These are phyloP conservation scores for Phymatocera aterrima DNA, from an alignment of 2,888 invertebrate genomes.

Conservation along the genomic window DNA sequence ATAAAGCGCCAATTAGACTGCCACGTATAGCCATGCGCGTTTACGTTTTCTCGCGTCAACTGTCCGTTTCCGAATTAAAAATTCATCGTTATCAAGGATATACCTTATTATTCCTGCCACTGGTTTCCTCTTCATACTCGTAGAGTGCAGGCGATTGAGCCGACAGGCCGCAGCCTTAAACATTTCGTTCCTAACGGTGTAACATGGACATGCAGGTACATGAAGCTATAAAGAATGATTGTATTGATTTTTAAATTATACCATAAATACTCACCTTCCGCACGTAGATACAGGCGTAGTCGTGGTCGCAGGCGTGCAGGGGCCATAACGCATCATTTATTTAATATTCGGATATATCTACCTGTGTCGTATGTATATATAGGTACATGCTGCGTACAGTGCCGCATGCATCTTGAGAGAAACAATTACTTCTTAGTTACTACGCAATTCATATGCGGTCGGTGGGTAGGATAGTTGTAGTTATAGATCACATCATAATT, in stretches of 20 bases:
- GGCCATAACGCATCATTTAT: too few species aligned
- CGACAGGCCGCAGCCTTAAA: background rate
- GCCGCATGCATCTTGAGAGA: too few species aligned
- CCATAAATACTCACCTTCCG: background rate
- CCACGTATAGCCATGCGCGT: background rate
- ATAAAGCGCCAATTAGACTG: background rate
- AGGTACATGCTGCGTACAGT: too few species aligned
- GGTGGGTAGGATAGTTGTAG: too few species aligned
- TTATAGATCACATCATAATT: too few species aligned
- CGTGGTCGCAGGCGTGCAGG: too few species aligned
- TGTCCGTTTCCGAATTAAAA: constrained; percentile 1
- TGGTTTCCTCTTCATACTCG: too few species aligned
- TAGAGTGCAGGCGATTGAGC: background rate
- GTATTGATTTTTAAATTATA: constrained; percentile 11
- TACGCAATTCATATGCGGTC: too few species aligned
- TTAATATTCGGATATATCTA: too few species aligned
- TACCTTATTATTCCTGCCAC: background rate
- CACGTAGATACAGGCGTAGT: too few species aligned
- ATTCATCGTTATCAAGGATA: background rate
- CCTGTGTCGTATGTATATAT: too few species aligned
- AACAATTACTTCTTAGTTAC: too few species aligned
- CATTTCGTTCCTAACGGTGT: constrained; percentile 1
- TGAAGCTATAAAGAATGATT: constrained; percentile 4
- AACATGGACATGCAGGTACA: background rate
- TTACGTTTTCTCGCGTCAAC: background rate